A percentile compares a stretch with the other conserved stretches of the same genome.
Evolutionary conservation across 2,888 invertebrate genomes (phyloP).

Genomic region (Tetramorium bicarinatum): DNA sequence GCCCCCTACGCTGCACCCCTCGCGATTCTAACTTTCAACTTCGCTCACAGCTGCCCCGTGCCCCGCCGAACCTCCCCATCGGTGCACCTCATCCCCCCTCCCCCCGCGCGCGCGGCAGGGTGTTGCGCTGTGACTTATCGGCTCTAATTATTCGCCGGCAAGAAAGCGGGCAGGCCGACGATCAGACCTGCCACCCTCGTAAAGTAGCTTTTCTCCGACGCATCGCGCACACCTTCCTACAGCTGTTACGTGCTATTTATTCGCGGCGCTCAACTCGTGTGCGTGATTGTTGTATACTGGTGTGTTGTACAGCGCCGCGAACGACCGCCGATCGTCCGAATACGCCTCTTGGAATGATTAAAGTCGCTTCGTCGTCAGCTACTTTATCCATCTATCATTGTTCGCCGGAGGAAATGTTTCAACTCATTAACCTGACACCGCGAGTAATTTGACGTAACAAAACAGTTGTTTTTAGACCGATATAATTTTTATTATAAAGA

Average conservation of each 20-base stretch:
- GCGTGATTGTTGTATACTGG: slow-evolving; percentile 16
- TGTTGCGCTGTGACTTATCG: slow-evolving; percentile 85
- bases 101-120: slow-evolving; percentile 63
- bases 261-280: slow-evolving; percentile 15
- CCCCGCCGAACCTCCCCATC: slow-evolving; percentile 52
- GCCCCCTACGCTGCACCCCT: slow-evolving; percentile 37
- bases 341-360: slow-evolving; percentile 23
- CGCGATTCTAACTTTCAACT: slow-evolving; percentile 82
- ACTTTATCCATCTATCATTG: slow-evolving; percentile 36
- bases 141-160: slow-evolving; percentile 85
- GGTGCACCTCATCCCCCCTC: slow-evolving; percentile 68
- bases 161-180: slow-evolving; percentile 78
- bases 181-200: slow-evolving; percentile 77
- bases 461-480: background rate
- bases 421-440: slow-evolving; percentile 16
- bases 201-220: slow-evolving; percentile 78
- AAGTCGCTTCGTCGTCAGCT: slow-evolving; percentile 34
- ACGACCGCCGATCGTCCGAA: slow-evolving; percentile 24
- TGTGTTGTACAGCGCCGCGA: slow-evolving; percentile 10
- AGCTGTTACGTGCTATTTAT: slow-evolving; percentile 41
- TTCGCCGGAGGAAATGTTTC: slow-evolving; percentile 21
- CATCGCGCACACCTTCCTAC: slow-evolving; percentile 64
- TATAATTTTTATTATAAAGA: slow-evolving; percentile 1
- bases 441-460: slow-evolving; percentile 1
- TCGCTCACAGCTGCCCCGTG: slow-evolving; percentile 65